Conservation (phyloP, 2,888 invertebrate species). For the Pelosia muscerda region DNA sequence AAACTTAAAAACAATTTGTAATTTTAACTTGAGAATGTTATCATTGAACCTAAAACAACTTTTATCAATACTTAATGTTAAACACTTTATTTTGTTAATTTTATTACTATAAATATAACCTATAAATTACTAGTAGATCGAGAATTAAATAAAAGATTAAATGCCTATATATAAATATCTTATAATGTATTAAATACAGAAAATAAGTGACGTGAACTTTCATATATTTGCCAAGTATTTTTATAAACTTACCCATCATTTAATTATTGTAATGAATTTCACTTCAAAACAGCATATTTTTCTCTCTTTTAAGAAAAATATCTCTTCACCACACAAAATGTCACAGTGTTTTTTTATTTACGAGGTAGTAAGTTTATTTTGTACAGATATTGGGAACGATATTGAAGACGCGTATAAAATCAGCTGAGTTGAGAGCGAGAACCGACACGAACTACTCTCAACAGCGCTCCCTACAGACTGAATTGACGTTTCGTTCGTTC, state of each 20-base stretch:
- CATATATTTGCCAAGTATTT: not conserved
- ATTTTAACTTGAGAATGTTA: not conserved
- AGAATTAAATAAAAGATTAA: not conserved
- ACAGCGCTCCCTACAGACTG: slow-evolving; percentile 75
- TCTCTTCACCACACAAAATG: slow-evolving; percentile 59
- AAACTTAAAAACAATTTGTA: not conserved
- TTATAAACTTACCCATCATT: slow-evolving; percentile 69
- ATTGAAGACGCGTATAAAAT: slow-evolving; percentile 72
- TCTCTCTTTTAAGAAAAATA: slow-evolving; percentile 36
- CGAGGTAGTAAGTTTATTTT: slow-evolving; percentile 59
- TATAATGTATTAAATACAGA: not conserved
- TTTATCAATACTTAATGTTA: not conserved
- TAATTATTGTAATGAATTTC: slow-evolving; percentile 51
- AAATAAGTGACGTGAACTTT: not conserved
- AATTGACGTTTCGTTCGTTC: slow-evolving; percentile 64
- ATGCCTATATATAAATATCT: not conserved
- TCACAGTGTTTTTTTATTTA: slow-evolving; percentile 53
- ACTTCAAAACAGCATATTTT: slow-evolving; percentile 51
- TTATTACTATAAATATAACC: slow-evolving; percentile 49
- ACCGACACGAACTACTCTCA: slow-evolving; percentile 59
- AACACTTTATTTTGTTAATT: not conserved
- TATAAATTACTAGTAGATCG: slow-evolving; percentile 12
- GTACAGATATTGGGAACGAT: slow-evolving; percentile 54
- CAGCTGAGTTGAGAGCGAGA: slow-evolving; percentile 62
- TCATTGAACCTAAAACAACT: too few species aligned